Percentiles rank a stretch among this genome's conserved stretches.
phyloP scores from a whole-genome alignment of 35 echinoderm and acorn worm genomes.

The Chiridota heheva region DNA sequence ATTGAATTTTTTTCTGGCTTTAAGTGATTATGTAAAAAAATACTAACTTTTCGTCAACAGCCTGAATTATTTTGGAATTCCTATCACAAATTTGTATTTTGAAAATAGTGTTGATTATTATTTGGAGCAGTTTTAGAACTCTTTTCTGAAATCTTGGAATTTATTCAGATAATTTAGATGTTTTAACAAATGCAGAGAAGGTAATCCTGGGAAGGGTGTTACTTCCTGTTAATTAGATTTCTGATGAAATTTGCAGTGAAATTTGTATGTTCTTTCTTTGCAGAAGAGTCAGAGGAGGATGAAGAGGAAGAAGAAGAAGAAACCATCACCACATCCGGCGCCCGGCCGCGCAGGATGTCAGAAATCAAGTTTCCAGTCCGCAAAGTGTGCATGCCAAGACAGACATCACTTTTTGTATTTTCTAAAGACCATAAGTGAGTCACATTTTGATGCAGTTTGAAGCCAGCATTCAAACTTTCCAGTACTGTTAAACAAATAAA shows the following conservation, averaged over 20 bases:
- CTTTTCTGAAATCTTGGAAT: too few species aligned
- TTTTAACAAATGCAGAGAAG: too few species aligned
- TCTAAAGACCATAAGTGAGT: constrained; percentile 64
- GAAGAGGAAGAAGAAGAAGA: constrained; percentile 94
- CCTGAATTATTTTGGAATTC: too few species aligned
- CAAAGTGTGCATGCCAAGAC: constrained; percentile 79
- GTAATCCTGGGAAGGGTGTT: too few species aligned
- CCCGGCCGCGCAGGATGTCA: constrained; percentile 84
- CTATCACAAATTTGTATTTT: too few species aligned
- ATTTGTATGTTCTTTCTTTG: not conserved
- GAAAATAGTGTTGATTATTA: too few species aligned
- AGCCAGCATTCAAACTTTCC: too few species aligned
- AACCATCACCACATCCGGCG: constrained; percentile 69
- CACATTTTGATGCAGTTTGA: too few species aligned
- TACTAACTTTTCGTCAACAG: not conserved
- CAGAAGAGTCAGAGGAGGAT: constrained; percentile 61
- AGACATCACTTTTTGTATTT: constrained; percentile 92
- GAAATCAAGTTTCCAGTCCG: constrained; percentile 74
- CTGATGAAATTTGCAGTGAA: not conserved
- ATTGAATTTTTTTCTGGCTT: not conserved
- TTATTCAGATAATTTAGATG: too few species aligned
- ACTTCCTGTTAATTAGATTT: too few species aligned
- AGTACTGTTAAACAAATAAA: too few species aligned
- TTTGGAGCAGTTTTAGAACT: too few species aligned
- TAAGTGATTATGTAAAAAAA: not conserved